Evolutionary conservation across 2,888 invertebrate species (phyloP).

Genomic region (Petrophora chlorosata): DNA sequence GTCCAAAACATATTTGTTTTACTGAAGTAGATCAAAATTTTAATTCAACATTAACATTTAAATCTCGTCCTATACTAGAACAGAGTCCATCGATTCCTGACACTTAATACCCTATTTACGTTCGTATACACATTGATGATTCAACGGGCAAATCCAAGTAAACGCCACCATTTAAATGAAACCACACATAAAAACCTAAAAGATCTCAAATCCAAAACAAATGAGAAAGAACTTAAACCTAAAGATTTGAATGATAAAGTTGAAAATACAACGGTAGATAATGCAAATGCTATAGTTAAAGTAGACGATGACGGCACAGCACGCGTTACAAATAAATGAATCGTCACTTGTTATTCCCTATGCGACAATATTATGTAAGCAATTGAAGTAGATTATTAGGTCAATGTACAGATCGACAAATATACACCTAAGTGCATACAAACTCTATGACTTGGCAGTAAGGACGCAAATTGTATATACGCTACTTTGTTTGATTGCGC

Average conservation of each 20-base stretch:
- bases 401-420: conserved; percentile 52
- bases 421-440: conserved; percentile 1
- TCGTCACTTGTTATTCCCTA: conserved; percentile 56
- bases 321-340: conserved; percentile 58
- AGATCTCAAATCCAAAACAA: conserved; percentile 15
- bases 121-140: conserved; percentile 50
- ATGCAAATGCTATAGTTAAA: conserved; percentile 47
- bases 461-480: conserved; percentile 5
- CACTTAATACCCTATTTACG: conserved; percentile 40
- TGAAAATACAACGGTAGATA: conserved; percentile 14
- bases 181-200: conserved; percentile 19
- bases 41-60: conserved; percentile 26
- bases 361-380: conserved; percentile 58
- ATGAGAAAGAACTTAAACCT: conserved; percentile 22
- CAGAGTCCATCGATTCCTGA: conserved; percentile 26
- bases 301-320: conserved; percentile 51
- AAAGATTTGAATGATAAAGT: conserved; percentile 21
- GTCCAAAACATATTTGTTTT: background rate
- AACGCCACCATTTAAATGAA: conserved; percentile 55
- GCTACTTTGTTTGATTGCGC: conserved; percentile 13
- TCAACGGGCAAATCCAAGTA: conserved; percentile 55
- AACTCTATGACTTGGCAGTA: conserved; percentile 9
- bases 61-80: conserved; percentile 12
- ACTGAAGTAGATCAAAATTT: conserved; percentile 11
- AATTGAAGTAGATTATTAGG: conserved; percentile 66